These are phyloP conservation scores for Drosophila albomicans DNA, from an alignment of 1,140 invertebrate species.

Conservation along the genomic window DNA sequence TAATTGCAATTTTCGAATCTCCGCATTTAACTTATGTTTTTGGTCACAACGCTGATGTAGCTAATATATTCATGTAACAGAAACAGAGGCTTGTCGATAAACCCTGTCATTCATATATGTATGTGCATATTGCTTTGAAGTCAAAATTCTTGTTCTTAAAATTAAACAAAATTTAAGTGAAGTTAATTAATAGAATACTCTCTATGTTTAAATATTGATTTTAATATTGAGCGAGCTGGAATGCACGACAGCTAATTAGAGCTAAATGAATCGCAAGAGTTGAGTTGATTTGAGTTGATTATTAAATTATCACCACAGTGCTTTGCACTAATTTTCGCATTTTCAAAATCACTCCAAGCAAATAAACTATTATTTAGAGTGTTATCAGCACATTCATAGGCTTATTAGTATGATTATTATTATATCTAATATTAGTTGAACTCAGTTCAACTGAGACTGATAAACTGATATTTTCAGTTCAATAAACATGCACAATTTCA, in stretches of 20 bases:
- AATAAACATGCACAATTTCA: constrained; percentile 35
- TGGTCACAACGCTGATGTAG: too few species aligned
- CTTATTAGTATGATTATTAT: constrained; percentile 15
- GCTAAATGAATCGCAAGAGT: background rate
- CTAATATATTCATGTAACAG: too few species aligned
- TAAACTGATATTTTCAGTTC: constrained; percentile 37
- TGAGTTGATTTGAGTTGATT: constrained; percentile 16
- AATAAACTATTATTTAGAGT: constrained; percentile 4
- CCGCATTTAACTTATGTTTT: too few species aligned
- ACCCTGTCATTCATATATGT: too few species aligned
- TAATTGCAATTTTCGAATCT: too few species aligned
- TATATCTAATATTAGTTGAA: background rate
- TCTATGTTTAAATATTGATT: background rate
- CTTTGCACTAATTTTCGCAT: background rate
- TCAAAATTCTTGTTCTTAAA: too few species aligned
- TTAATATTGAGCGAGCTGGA: background rate
- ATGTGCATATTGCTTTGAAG: too few species aligned
- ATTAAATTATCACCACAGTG: constrained; percentile 12
- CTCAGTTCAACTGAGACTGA: background rate
- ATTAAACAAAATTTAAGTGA: too few species aligned
- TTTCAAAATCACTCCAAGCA: constrained; percentile 1
- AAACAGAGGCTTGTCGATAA: too few species aligned
- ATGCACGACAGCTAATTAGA: background rate
- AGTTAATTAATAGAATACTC: background rate
- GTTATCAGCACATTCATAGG: background rate